Evolutionary conservation across 2,113 vertebrate genomes (phyloP), one percentile per base, ranked within the genome.

Genomic region (Cichladusa arquata): DNA sequence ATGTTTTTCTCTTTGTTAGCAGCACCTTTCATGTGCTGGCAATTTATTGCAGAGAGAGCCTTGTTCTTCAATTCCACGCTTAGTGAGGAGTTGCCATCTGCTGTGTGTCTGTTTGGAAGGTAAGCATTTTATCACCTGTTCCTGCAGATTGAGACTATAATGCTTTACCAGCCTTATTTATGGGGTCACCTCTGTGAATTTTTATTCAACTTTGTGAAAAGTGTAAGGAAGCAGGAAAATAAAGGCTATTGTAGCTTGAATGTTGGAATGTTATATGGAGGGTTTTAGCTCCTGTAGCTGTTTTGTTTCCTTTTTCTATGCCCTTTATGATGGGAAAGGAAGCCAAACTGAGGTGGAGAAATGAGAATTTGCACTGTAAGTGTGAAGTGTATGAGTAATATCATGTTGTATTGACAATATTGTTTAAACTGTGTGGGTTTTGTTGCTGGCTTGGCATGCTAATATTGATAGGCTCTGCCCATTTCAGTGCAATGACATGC

Each of bases 1-100:
- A 85, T 95, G 87, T 90, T 96, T 95, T 88, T 88, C 33, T 62
- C 81, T 74, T 90, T 87, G 70, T 85, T 91, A 91, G 66, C 33
- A 40, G 40, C 72, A 65, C 38, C 50, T 91, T 85, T 87, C 24
- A 5, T 51, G 40, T 65, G 53, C 38, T 74, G 44, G 8, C 65
- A 48, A 42, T 0, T 4, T 61, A 28, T 42, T 40, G 66, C 89
- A 85, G 70, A 76, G 29, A 70, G 50, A 79, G 56, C 26, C 65
- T 78, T 73, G 22, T 22, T 88, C 57, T 79, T 78, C 36, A 38
- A 0, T 58, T 53, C 54, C 29, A 6, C 31, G 1, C 26, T 50
- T 72, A 34, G 53, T 20, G 70, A 79, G 24, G 53, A 53, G 17
- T 17, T 93, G 74, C 62, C 62, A 31, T 80, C 84, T 91, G 78